These are phyloP conservation scores for Myrmophylax atrothorax DNA, from an alignment of 2,113 vertebrate species.

Conservation along the genomic window DNA sequence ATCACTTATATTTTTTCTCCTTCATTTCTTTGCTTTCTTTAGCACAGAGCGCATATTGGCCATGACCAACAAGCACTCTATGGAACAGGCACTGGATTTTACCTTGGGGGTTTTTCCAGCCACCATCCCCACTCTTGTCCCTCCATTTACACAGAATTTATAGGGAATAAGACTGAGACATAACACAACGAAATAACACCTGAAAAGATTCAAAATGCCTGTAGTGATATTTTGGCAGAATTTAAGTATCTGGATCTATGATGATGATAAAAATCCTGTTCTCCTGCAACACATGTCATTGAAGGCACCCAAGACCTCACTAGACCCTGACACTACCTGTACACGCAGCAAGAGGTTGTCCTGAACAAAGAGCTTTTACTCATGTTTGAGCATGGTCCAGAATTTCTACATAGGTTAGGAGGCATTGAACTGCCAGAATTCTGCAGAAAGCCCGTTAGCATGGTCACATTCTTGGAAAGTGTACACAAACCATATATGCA, in stretches of 20 bases:
- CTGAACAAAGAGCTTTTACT: not conserved
- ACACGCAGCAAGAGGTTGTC: not conserved
- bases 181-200: not conserved
- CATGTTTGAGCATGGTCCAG: rapidly evolving
- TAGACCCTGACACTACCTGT: not conserved
- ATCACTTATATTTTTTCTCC: not conserved
- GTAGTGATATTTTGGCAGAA: not conserved
- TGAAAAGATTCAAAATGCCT: not conserved
- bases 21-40: not conserved
- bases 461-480: not conserved
- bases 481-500: not conserved
- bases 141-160: not conserved
- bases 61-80: rapidly evolving
- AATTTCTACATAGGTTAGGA: not conserved
- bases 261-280: not conserved
- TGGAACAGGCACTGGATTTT: not conserved
- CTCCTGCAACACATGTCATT: not conserved
- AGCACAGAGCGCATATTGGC: not conserved
- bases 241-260: not conserved
- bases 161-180: not conserved
- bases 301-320: not conserved
- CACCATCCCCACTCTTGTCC: not conserved
- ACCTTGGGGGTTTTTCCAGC: not conserved
- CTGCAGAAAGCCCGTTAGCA: not conserved
- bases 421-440: not conserved